Conservation (phyloP, 1,140 invertebrate species). For the Megalonaias nervosa region DNA sequence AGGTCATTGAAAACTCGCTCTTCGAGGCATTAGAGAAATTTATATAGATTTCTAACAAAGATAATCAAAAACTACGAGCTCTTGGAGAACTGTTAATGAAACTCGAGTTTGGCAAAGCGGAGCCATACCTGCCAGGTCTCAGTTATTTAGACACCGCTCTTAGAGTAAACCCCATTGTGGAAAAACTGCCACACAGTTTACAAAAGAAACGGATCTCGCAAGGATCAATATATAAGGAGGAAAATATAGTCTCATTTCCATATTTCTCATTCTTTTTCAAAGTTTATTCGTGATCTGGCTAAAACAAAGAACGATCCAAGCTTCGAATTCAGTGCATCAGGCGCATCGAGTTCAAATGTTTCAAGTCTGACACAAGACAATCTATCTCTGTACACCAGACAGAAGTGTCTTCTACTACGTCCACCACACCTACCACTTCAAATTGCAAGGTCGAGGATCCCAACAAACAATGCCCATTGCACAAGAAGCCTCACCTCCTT, state of each 20-base stretch:
- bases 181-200: slow-evolving; percentile 31
- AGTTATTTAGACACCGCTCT: slow-evolving; percentile 29
- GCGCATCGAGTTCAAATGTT: no score
- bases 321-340: not conserved
- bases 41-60: no score
- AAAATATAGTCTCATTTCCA: slow-evolving; percentile 22
- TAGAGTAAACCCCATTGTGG: slow-evolving; percentile 36
- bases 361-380: slow-evolving; percentile 2
- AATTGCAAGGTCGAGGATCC: not conserved
- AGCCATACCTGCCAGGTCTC: not conserved
- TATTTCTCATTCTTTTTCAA: slow-evolving; percentile 36
- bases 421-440: no score
- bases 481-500: no score
- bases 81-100: no score
- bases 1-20: no score
- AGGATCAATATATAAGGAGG: slow-evolving; percentile 29
- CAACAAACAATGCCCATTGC: slow-evolving; percentile 1
- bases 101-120: no score
- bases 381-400: not conserved
- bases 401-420: not conserved
- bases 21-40: no score
- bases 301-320: slow-evolving; percentile 8
- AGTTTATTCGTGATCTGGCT: slow-evolving; percentile 29
- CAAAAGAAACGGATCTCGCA: slow-evolving; percentile 46
- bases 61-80: no score